A percentile compares a stretch with the other conserved stretches of the same genome.
phyloP scores from a whole-genome alignment of 2,113 vertebrate species.

The Chitala chitala region DNA sequence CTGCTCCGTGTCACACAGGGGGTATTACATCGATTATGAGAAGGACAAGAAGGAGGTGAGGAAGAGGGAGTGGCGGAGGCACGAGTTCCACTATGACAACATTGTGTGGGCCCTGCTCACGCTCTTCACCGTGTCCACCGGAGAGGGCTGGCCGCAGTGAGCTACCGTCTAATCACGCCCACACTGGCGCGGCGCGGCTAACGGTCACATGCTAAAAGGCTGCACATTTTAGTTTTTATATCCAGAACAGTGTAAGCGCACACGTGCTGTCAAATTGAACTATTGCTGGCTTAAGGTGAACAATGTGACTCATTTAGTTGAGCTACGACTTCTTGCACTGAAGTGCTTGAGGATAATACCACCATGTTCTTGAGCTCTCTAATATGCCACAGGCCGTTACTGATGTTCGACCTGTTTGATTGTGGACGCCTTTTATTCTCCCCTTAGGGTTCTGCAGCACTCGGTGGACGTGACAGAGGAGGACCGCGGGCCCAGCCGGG shows the following conservation, averaged over 20 bases:
- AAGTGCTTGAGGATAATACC: too few relatives aligned
- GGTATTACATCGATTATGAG: slow-evolving; percentile 90
- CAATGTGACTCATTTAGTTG: too few relatives aligned
- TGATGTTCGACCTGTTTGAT: too few relatives aligned
- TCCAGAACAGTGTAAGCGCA: too few relatives aligned
- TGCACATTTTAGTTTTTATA: too few relatives aligned
- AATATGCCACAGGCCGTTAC: too few relatives aligned
- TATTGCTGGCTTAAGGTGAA: too few relatives aligned
- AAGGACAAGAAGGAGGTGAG: slow-evolving; percentile 94
- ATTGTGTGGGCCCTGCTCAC: slow-evolving; percentile 97
- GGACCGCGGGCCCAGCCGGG: slow-evolving; percentile 88
- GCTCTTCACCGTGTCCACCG: slow-evolving; percentile 96
- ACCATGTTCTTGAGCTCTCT: too few relatives aligned
- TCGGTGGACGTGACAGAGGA: slow-evolving; percentile 94
- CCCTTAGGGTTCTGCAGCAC: slow-evolving; percentile 86
- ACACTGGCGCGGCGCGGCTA: not conserved
- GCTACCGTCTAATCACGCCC: slow-evolving; percentile 39
- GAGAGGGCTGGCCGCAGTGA: slow-evolving; percentile 98
- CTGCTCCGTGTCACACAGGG: slow-evolving; percentile 64
- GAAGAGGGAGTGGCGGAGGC: slow-evolving; percentile 90
- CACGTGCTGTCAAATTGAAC: too few relatives aligned
- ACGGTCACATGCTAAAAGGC: too few relatives aligned
- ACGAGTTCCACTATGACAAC: slow-evolving; percentile 97
- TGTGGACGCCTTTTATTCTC: not conserved
- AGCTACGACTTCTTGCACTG: too few relatives aligned